Base-by-base conservation (phyloP, 2,888 invertebrate species). In the Nephrotoma appendiculata region DNA sequence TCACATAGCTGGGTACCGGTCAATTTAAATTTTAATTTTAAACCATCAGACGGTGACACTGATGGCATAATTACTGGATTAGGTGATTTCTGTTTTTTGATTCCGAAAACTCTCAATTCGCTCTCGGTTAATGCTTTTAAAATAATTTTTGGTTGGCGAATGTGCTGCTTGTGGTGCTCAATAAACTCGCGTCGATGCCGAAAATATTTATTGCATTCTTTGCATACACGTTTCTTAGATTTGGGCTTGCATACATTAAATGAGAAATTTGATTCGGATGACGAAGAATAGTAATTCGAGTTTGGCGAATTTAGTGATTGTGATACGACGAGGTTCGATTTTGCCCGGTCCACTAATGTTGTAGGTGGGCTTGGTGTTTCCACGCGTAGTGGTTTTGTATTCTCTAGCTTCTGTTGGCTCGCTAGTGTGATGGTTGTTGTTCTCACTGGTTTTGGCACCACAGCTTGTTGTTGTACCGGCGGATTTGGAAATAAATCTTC, bases 11-110 rank as follows among this genome's bases (percentile, higher is more conserved):
- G 88, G 11, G 88, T 87, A 6, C 87, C 87, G 7, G 88, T 87
- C 5, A 88, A 85, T 87, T 89, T 89, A 6, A 89, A 87, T 87
- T 88, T 89, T n/a, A 89, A 44, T 83, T 89, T 89, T 3, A 89
- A 88, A 85, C 85, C 85, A 44, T 85, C 85, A 11, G 85, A 85
- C 11, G 85, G 85, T 85, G 85, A 85, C 19, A 85, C 85, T 4
- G 85, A 44, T 44, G 85, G 85, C 85, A 85, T 85, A 43, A 84
- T 84, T 41, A 84, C 9, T 44, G 15, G 85, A 45, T 85, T 85
- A 15, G 19, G 11, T 11, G 44, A 11, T 85, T 42, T 85, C 44
- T n/a, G 44, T 85, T 84, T 84, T 11, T 84, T 84, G n/a, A 43
- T 88, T 86, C 88, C 88, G 48, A 87, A 88, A 0, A 88, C 87